Evolutionary conservation across 2,797 vertebrate genomes (phyloP), one percentile per base, ranked within the genome.

Genomic region (Notolepis coatsorum): DNA sequence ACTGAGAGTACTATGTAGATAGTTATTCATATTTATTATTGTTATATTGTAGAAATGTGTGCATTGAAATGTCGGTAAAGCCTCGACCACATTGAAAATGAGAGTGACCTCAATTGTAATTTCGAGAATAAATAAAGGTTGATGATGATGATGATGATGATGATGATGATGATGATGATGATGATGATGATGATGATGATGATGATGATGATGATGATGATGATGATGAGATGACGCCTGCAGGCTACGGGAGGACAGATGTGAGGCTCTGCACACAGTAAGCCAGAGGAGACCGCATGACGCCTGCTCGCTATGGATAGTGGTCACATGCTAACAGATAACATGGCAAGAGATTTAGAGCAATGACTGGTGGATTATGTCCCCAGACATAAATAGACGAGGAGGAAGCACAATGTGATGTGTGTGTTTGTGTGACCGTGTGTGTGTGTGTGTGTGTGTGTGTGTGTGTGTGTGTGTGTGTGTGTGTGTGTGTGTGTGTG

Each of bases 81-180:
- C 4, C 8, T 9, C 13, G 31, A 35, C 10, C 6, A 4, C 31
- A 35, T 9, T 35, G 31, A 35, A 89, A 89, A 91, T 94, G 89
- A 91, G 91, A 91, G 92, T 88, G 90, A 89, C 86, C 86, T 77
- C 77, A 68, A 86, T 89, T 41, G 77, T 84, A 85, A 77, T 82
- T 80, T 78, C 80, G 82, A 79, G 88, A 87, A 86, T 88, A 90
- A 90, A 80, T 88, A 90, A 78, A 75, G 81, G 84, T 90, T 91
- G 89, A 90, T 87, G 92, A 84, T 86, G 88, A 75, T 82, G 49
- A 53, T 91, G 90, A 89, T 88, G 42, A 45, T 10, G 42, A 5
- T 45, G 42, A 45, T 24, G 20, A 20, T 24, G 17, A 17, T n/a
- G 24, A 9, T 30, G 37, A 45, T 45, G 28, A 37, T 37, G n/a